Percentiles rank a stretch among this genome's conserved stretches.
These are phyloP conservation scores for Eristalis arbustorum DNA, from an alignment of 2,888 invertebrate species.

Conservation along the genomic window DNA sequence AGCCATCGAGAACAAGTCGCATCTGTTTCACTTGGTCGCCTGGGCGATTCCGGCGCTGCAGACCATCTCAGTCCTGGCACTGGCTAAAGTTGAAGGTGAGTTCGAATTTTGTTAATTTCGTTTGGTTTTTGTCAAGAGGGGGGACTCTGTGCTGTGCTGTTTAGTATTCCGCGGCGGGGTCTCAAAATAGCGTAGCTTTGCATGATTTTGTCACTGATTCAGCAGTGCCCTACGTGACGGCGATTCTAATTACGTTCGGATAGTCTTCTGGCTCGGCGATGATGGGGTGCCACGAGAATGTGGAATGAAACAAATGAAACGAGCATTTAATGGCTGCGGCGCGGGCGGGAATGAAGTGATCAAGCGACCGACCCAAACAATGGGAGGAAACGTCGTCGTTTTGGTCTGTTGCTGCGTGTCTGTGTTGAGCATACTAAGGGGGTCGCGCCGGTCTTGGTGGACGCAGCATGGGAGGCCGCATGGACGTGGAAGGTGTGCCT, in stretches of 20 bases:
- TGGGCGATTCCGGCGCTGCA: constrained; percentile 98
- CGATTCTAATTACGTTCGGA: constrained; percentile 29
- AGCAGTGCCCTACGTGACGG: constrained; percentile 39
- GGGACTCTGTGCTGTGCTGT: background rate
- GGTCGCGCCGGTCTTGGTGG: background rate
- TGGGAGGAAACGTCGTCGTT: constrained; percentile 57
- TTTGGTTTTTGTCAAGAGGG: background rate
- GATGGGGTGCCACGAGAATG: constrained; percentile 60
- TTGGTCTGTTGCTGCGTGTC: constrained; percentile 4
- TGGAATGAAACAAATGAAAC: constrained; percentile 63
- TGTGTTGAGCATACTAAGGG: constrained; percentile 52
- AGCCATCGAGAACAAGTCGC: constrained; percentile 97
- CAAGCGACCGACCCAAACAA: constrained; percentile 15
- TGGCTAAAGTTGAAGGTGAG: constrained; percentile 96
- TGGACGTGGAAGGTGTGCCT: too few species aligned
- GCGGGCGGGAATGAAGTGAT: constrained; percentile 11
- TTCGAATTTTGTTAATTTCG: constrained; percentile 35
- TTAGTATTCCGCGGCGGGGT: constrained; percentile 20
- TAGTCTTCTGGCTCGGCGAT: constrained; percentile 1
- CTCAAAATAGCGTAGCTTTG: constrained; percentile 16
- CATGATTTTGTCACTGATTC: constrained; percentile 50
- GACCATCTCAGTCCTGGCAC: constrained; percentile 95
- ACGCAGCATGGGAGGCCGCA: background rate
- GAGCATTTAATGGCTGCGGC: constrained; percentile 34
- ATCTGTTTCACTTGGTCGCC: constrained; percentile 98